phyloP scores from a whole-genome alignment of 2,113 vertebrate species.

The Oreochromis spilurus region DNA sequence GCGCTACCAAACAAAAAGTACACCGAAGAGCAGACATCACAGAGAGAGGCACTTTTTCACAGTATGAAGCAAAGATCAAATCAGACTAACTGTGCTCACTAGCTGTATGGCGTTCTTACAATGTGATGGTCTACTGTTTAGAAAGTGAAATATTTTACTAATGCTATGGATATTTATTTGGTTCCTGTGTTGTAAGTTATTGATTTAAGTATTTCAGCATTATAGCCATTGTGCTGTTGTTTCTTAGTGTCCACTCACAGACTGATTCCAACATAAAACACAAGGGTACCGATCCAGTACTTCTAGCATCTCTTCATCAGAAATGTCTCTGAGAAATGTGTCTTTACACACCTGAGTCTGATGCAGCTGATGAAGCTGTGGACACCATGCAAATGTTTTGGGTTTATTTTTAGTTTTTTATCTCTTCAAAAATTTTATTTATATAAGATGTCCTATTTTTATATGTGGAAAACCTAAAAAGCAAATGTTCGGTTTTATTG shows the following conservation, averaged over 20 bases:
- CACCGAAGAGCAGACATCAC: conserved; percentile 15
- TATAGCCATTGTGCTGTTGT: conserved; percentile 41
- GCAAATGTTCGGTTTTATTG: not conserved
- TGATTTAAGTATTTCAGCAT: conserved; percentile 57
- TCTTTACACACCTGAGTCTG: not conserved
- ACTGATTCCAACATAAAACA: conserved; percentile 48
- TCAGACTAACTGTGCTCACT: conserved; percentile 6
- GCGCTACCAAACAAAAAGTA: conserved; percentile 27
- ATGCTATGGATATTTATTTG: conserved; percentile 78
- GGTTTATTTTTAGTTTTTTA: not conserved
- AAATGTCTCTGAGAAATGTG: not conserved
- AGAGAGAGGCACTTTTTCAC: conserved; percentile 66
- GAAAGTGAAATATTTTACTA: conserved; percentile 67
- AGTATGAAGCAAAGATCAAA: conserved; percentile 6
- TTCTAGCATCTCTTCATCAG: not conserved
- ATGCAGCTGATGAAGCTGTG: not conserved
- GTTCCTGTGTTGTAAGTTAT: conserved; percentile 74
- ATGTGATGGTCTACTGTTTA: conserved; percentile 70
- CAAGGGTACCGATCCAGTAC: not conserved
- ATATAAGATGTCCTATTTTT: not conserved
- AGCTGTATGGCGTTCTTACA: conserved; percentile 26
- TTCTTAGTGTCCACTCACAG: conserved; percentile 8
- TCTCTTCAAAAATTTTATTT: not conserved
- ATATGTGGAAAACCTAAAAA: not conserved
- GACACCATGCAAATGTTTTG: not conserved